Evolutionary conservation across 2,797 vertebrate species (phyloP).

Genomic region (Erithacus rubecula): DNA sequence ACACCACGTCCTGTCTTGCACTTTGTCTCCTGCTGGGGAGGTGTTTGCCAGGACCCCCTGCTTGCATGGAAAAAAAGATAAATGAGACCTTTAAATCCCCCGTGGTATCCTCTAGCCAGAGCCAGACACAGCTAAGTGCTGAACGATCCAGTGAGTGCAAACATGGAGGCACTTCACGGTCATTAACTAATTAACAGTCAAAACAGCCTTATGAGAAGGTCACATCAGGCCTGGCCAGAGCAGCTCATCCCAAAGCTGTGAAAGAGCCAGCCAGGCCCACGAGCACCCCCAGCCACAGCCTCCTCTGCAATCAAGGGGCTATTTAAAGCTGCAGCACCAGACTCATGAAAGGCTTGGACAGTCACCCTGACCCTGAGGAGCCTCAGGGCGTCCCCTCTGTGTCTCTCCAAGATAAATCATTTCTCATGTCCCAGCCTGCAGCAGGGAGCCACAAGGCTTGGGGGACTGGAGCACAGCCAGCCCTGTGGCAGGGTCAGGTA

Average conservation of each 20-base stretch:
- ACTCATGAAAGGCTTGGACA: not conserved
- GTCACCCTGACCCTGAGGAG: not conserved
- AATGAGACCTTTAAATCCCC: not conserved
- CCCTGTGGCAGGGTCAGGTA: not conserved
- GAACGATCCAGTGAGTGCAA: not conserved
- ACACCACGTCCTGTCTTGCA: not conserved
- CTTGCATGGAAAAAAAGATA: rapidly evolving
- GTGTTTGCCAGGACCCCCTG: not conserved
- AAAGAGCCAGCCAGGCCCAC: not conserved
- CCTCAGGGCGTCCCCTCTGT: not conserved
- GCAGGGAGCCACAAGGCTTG: not conserved
- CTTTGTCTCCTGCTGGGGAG: not conserved
- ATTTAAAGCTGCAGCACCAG: not conserved
- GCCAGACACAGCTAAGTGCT: not conserved
- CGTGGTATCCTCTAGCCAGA: not conserved
- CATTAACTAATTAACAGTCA: conserved; percentile 43
- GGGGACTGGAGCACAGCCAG: not conserved
- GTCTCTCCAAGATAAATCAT: not conserved
- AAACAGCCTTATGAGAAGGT: not conserved
- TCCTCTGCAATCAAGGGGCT: not conserved
- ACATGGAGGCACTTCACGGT: not conserved
- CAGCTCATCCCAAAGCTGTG: not conserved
- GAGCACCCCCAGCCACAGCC: not conserved
- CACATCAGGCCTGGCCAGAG: not conserved
- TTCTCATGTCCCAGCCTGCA: not conserved